phyloP scores from a whole-genome alignment of 2,888 invertebrate species.

The Tipula unca region DNA sequence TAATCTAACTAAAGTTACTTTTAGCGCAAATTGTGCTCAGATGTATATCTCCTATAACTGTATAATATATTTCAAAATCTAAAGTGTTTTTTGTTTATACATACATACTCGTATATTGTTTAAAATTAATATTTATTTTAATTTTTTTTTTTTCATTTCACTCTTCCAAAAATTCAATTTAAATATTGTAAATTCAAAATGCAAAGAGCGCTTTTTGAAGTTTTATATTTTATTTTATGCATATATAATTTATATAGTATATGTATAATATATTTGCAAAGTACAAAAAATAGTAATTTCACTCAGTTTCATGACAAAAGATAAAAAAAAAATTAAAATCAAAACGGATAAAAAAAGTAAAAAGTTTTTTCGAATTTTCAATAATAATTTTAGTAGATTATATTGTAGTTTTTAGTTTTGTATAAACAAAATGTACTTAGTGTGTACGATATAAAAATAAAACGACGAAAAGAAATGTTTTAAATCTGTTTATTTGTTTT shows the following conservation, averaged over 20 bases:
- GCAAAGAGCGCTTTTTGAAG: neutral
- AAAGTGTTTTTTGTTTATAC: neutral
- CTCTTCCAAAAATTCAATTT: neutral
- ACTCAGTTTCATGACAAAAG: constrained; percentile 8
- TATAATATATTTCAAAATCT: neutral
- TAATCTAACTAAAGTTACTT: neutral
- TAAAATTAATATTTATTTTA: neutral
- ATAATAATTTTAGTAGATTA: neutral
- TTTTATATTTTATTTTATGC: neutral
- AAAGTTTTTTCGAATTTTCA: neutral
- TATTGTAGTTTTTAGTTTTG: neutral
- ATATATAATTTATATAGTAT: neutral
- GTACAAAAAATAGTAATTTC: neutral
- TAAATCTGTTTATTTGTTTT: too few relatives aligned
- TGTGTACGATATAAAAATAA: too few relatives aligned
- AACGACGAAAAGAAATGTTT: too few relatives aligned
- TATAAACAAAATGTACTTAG: too few relatives aligned
- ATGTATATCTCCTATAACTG: neutral
- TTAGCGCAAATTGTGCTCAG: neutral
- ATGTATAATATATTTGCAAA: neutral
- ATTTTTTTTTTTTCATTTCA: neutral
- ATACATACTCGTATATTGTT: too few relatives aligned
- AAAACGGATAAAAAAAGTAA: neutral
- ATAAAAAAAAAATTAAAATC: neutral
- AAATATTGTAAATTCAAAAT: too few relatives aligned